Percentiles rank a stretch among this genome's conserved stretches.
These are phyloP conservation scores for Drosophila testacea DNA, from an alignment of 2,888 invertebrate genomes.

Conservation along the genomic window DNA sequence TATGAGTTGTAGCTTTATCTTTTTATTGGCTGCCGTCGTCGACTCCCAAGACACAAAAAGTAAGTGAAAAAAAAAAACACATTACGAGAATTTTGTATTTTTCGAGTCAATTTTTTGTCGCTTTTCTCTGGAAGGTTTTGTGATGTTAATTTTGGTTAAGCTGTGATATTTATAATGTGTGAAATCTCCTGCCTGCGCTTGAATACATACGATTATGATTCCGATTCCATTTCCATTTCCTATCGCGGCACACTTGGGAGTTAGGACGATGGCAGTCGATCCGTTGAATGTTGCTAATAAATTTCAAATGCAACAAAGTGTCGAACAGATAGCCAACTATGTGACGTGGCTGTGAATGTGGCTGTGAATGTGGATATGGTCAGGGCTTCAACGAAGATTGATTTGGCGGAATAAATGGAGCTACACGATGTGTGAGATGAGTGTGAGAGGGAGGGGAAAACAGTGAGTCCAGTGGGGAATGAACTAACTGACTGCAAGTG, in stretches of 20 bases:
- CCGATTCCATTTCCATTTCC: constrained; percentile 24
- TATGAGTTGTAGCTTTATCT: constrained; percentile 63
- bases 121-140: constrained; percentile 23
- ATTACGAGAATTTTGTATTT: constrained; percentile 54
- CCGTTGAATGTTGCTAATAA: constrained; percentile 66
- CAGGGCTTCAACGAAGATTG: constrained; percentile 78
- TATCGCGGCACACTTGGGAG: constrained; percentile 45
- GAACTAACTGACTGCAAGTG: constrained; percentile 62
- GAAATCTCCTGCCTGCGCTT: constrained; percentile 35
- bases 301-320: constrained; percentile 80
- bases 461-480: constrained; percentile 16
- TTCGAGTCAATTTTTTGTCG: constrained; percentile 54
- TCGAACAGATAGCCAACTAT: constrained; percentile 73
- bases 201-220: background rate
- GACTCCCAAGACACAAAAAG: constrained; percentile 39
- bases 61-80: constrained; percentile 6
- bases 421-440: constrained; percentile 22
- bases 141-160: constrained; percentile 40
- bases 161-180: constrained; percentile 54
- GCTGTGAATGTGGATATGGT: constrained; percentile 37
- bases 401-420: constrained; percentile 81
- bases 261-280: constrained; percentile 16
- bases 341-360: constrained; percentile 24
- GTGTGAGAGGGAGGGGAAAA: background rate
- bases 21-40: constrained; percentile 67